Conservation (phyloP, 1,140 invertebrate genomes). For the Hypsibius dujardini region DNA sequence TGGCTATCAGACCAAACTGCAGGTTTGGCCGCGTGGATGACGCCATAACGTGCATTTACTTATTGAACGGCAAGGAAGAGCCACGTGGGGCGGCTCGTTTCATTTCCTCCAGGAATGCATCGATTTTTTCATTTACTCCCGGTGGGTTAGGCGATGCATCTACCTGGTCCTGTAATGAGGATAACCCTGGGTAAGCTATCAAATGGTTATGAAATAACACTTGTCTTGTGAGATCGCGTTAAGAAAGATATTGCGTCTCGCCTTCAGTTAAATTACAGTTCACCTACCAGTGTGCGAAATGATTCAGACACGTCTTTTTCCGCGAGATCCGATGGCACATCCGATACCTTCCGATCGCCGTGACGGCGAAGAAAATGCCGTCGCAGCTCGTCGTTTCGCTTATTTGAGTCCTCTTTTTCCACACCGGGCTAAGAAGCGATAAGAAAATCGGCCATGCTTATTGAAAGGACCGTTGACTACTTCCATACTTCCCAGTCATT, state of each 20-base stretch:
- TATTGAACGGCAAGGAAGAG: neutral
- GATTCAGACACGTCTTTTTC: neutral
- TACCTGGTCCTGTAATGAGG: neutral
- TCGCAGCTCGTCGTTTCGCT: conserved; percentile 8
- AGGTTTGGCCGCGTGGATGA: neutral
- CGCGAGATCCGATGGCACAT: neutral
- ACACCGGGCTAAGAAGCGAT: neutral
- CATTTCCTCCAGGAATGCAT: conserved; percentile 3
- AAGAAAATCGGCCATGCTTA: neutral
- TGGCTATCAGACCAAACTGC: neutral
- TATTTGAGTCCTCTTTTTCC: neutral
- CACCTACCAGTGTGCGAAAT: neutral
- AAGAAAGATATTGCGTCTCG: too few relatives aligned
- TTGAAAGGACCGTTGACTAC: neutral
- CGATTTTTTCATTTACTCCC: neutral
- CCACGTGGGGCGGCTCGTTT: neutral
- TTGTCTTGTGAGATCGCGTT: too few relatives aligned
- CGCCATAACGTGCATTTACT: neutral
- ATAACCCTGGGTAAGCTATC: neutral
- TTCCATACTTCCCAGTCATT: neutral
- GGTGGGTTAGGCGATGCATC: neutral
- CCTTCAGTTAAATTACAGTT: too few relatives aligned
- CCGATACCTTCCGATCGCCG: neutral
- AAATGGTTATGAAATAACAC: neutral
- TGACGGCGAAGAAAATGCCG: neutral